These are phyloP conservation scores for Cantharis rufa DNA, from an alignment of 2,888 invertebrate species.

Conservation along the genomic window DNA sequence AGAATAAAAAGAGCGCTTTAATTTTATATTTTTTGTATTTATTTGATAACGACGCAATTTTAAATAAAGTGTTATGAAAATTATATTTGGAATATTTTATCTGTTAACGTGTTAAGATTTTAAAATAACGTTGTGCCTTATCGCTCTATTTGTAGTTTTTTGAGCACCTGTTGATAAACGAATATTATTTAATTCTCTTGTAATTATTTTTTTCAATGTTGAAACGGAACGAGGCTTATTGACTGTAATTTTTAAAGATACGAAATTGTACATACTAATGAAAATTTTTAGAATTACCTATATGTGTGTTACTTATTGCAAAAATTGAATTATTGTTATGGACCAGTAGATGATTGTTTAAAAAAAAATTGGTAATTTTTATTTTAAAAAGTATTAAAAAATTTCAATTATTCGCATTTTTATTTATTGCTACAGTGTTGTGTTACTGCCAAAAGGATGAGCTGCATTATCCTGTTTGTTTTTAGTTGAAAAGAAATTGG, in stretches of 20 bases:
- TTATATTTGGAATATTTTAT: not conserved
- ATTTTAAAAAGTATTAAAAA: not conserved
- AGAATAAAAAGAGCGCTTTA: conserved; percentile 8
- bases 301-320: not conserved
- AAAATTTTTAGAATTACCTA: not conserved
- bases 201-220: not conserved
- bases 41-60: not conserved
- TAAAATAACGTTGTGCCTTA: not conserved
- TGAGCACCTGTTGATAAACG: not conserved
- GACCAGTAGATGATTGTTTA: not conserved
- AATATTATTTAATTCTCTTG: not conserved
- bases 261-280: not conserved
- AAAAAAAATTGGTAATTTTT: not conserved
- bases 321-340: not conserved
- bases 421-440: not conserved
- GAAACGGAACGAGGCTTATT: not conserved
- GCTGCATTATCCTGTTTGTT: too few relatives aligned
- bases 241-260: not conserved
- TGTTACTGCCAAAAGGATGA: too few relatives aligned
- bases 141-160: not conserved
- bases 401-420: not conserved
- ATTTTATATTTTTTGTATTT: not conserved
- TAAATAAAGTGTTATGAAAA: not conserved
- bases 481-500: too few relatives aligned
- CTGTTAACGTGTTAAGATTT: not conserved